These are phyloP conservation scores for Cyclina sinensis DNA, from an alignment of 1,140 invertebrate species.

Conservation along the genomic window DNA sequence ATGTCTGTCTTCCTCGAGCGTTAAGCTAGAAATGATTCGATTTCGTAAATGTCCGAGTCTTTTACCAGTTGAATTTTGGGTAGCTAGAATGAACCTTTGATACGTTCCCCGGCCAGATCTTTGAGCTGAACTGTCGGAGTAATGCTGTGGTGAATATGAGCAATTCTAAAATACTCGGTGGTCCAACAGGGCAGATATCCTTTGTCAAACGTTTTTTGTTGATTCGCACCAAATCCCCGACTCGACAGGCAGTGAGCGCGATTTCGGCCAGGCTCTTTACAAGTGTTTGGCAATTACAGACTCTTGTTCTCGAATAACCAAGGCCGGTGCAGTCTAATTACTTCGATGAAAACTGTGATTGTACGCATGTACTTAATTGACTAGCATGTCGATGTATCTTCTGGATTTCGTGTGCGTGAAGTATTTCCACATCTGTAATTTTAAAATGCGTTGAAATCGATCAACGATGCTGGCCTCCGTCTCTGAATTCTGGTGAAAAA, in stretches of 20 bases:
- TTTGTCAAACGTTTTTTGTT: too few relatives aligned
- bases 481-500: constrained; percentile 32
- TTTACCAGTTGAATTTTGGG: constrained; percentile 34
- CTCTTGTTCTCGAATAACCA: too few relatives aligned
- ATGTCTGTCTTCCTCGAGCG: neutral
- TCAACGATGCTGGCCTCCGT: too few relatives aligned
- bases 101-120: constrained; percentile 37
- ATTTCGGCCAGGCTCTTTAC: neutral
- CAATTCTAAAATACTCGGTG: too few relatives aligned
- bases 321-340: too few relatives aligned
- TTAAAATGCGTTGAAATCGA: too few relatives aligned
- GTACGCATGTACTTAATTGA: too few relatives aligned
- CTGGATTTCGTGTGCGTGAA: too few relatives aligned
- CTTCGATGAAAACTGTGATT: too few relatives aligned
- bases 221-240: constrained; percentile 27
- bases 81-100: too few relatives aligned
- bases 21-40: neutral
- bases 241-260: neutral
- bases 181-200: too few relatives aligned
- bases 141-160: neutral
- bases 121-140: neutral
- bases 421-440: too few relatives aligned
- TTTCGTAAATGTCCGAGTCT: neutral
- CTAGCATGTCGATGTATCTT: constrained; percentile 41
- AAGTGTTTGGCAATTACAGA: constrained; percentile 14